A percentile compares a stretch with the other conserved stretches of the same genome.
Conservation (phyloP, 2,797 vertebrate species). For the Vultur gryphus region DNA sequence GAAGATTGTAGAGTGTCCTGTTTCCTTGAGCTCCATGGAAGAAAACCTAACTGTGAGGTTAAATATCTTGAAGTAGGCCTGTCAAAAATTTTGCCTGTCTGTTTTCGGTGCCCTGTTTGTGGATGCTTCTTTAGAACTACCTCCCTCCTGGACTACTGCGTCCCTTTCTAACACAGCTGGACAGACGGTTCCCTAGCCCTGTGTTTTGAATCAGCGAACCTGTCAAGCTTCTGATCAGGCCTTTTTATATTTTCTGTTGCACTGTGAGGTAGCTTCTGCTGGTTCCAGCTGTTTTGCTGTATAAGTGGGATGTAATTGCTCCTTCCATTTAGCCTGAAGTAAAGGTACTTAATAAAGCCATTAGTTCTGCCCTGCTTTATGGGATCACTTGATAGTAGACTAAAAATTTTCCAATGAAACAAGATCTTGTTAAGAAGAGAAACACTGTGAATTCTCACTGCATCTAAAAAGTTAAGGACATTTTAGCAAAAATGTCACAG, state of each 20-base stretch:
- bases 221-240: not conserved
- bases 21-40: not conserved
- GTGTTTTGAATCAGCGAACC: not conserved
- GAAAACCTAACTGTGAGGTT: not conserved
- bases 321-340: constrained; percentile 20
- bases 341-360: constrained; percentile 32
- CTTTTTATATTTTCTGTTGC: not conserved
- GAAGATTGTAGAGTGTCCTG: not conserved
- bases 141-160: not conserved
- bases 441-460: not conserved
- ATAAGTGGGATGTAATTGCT: not conserved
- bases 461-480: not conserved
- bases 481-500: not conserved
- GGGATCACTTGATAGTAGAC: not conserved
- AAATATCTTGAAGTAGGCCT: not conserved
- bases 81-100: not conserved
- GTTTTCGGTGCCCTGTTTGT: not conserved
- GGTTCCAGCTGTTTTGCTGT: not conserved
- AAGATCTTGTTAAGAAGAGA: not conserved
- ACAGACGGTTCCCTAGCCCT: not conserved
- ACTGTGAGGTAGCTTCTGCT: not conserved
- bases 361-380: constrained; percentile 20
- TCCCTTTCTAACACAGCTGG: not conserved
- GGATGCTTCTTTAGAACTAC: not conserved
- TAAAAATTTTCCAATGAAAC: not conserved